Evolutionary conservation across 2,888 invertebrate genomes (phyloP).

Genomic region (Diadromus collaris): DNA sequence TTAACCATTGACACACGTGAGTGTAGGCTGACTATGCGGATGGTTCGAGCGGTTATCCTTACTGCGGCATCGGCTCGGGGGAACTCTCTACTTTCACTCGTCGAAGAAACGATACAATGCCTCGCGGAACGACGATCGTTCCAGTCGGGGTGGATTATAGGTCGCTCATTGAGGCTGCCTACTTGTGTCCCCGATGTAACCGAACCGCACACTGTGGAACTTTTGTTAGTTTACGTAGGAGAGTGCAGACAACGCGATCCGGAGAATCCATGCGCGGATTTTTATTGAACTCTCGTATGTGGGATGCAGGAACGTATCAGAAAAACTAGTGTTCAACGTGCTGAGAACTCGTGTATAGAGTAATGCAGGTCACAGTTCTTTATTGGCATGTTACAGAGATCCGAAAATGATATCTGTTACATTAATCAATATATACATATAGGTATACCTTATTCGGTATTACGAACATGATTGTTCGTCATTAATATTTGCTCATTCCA

Average conservation of each 20-base stretch:
- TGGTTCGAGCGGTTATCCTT: constrained; percentile 61
- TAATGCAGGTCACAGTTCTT: too few relatives aligned
- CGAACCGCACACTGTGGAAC: constrained; percentile 13
- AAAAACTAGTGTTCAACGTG: neutral
- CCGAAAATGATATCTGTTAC: too few relatives aligned
- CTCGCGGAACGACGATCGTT: constrained; percentile 75
- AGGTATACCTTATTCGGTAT: too few relatives aligned
- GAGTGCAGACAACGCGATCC: neutral
- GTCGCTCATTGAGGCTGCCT: constrained; percentile 70
- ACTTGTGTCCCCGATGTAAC: constrained; percentile 19
- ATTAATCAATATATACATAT: too few relatives aligned
- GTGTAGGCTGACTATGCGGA: constrained; percentile 57
- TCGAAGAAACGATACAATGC: constrained; percentile 72
- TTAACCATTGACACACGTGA: constrained; percentile 63
- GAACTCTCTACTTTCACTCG: constrained; percentile 54
- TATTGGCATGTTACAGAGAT: too few relatives aligned
- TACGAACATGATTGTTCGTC: too few relatives aligned
- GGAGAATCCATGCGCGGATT: constrained; percentile 3
- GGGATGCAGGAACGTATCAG: neutral
- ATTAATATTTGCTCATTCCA: too few relatives aligned
- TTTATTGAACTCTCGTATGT: neutral
- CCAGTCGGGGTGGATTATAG: constrained; percentile 76
- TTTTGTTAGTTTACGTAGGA: neutral
- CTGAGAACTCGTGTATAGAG: neutral
- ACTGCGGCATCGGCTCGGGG: constrained; percentile 68